Conservation (phyloP, 92 coral and sea anemone genomes). For the Montipora capitata region DNA sequence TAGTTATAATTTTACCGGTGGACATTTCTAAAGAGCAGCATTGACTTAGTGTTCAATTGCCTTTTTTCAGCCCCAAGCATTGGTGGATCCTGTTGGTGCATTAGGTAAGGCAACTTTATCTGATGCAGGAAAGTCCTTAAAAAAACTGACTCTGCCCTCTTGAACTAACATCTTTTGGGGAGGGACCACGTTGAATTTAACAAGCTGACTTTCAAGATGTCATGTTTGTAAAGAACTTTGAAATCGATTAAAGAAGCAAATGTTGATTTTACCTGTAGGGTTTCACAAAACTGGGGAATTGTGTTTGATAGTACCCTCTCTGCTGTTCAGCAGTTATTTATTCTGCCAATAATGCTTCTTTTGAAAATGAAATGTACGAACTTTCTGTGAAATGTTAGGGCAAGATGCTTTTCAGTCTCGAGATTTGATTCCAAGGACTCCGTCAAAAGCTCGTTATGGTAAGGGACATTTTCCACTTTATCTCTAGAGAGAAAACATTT, state of each 20-base stretch:
- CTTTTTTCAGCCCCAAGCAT: constrained; percentile 67
- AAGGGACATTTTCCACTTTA: not conserved
- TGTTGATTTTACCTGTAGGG: no score
- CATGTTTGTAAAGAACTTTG: no score
- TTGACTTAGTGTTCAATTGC: not conserved
- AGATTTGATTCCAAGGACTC: constrained; percentile 88
- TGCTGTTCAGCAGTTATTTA: not conserved
- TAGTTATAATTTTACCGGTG: no score
- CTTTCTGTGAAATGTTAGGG: constrained; percentile 37
- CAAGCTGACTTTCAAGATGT: no score
- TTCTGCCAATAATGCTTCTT: not conserved
- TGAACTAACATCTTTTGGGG: not conserved
- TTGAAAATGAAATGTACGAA: not conserved
- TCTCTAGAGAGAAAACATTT: not conserved
- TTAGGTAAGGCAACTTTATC: constrained; percentile 44
- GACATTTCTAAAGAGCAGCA: no score
- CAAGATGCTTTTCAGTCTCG: constrained; percentile 83
- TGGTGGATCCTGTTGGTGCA: constrained; percentile 78
- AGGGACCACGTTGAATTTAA: no score
- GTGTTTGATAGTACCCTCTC: no score
- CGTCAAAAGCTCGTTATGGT: constrained; percentile 74
- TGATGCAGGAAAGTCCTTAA: not conserved
- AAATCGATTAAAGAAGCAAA: no score
- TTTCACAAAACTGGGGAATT: no score
- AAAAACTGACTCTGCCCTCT: not conserved